phyloP scores from a whole-genome alignment of 2,797 vertebrate species.

The Hydrophis major region DNA sequence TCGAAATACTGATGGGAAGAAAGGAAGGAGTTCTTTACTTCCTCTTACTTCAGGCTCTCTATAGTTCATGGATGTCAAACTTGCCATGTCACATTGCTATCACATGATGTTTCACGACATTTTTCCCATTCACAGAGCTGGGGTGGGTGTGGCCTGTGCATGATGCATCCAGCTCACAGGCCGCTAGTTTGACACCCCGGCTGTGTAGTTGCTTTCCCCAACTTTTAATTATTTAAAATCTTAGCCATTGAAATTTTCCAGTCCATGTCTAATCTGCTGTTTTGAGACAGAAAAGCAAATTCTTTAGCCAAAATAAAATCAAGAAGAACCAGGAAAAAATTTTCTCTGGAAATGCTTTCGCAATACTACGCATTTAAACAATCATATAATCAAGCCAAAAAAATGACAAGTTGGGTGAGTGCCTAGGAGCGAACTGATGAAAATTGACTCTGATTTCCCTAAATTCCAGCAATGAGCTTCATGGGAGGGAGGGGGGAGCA shows the following conservation, averaged over 20 bases:
- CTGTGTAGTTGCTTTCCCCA: background rate
- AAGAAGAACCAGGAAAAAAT: background rate
- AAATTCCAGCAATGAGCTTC: background rate
- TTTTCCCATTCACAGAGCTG: too few relatives aligned
- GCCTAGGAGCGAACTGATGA: background rate
- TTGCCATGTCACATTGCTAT: too few relatives aligned
- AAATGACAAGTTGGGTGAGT: background rate
- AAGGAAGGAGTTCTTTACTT: background rate
- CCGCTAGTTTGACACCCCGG: too few relatives aligned
- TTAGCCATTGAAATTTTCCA: background rate
- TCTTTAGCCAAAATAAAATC: background rate
- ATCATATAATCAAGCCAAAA: background rate
- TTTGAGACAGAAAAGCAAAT: background rate
- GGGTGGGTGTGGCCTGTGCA: too few relatives aligned
- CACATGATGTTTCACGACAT: too few relatives aligned
- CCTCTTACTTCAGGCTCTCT: background rate
- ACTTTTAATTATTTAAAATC: background rate
- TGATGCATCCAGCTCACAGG: too few relatives aligned
- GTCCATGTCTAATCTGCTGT: background rate
- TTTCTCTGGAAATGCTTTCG: background rate
- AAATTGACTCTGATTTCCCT: background rate
- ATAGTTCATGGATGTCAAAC: background rate
- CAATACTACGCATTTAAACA: background rate
- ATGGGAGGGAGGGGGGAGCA: background rate
- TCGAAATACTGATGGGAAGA: background rate